Base-by-base conservation (phyloP, 2,797 vertebrate genomes). In the Onychomys arenicola region DNA sequence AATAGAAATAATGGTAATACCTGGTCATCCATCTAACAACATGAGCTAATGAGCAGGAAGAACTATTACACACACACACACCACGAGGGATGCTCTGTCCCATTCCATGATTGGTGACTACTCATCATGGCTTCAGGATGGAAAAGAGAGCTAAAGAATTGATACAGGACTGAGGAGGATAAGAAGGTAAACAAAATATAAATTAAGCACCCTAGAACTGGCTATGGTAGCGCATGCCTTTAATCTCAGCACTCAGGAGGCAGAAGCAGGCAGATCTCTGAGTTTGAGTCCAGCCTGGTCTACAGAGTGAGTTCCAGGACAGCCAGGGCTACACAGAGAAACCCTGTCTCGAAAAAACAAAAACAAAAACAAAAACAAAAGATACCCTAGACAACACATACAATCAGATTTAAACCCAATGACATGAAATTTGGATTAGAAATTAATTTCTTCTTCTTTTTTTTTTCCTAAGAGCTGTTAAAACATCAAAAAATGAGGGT, bases 1-100 rank as follows among this genome's bases (percentile, higher is more conserved):
- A 96, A 85, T 6, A 87, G 43, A 90, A 90, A 84, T 76, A 85
- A 91, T 37, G 90, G 82, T 32, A 92, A 75, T 77, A 83, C 40
- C n/a, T 59, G 25, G 34, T 77, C 23, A 76, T 25, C 84, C 59
- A 59, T 90, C n/a, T 93, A 73, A 94, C 21, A 89, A 37, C 85
- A 88, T 71, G 34, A 91, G n/a, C 32, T 92, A 90, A n/a, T 67
- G 21, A 34, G 76, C 65, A 57, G 92, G 25, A 37, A 88, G 59
- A 67, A 37, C 4, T 55, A 57, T 63, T 27, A 52, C 52, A 52
- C 49, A 52, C 52, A 52, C 49, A 49, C 49, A 14, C 59, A 85
- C 61, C 37, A 83, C 4, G 43, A 55, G 40, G 40, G 32, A 32
- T 43, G 65, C 34, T 34, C 1, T 29, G 1, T 77, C 29, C 46